These are phyloP conservation scores for Hydrocynus forskahlii DNA, from an alignment of 2,797 vertebrate species.

Conservation along the genomic window DNA sequence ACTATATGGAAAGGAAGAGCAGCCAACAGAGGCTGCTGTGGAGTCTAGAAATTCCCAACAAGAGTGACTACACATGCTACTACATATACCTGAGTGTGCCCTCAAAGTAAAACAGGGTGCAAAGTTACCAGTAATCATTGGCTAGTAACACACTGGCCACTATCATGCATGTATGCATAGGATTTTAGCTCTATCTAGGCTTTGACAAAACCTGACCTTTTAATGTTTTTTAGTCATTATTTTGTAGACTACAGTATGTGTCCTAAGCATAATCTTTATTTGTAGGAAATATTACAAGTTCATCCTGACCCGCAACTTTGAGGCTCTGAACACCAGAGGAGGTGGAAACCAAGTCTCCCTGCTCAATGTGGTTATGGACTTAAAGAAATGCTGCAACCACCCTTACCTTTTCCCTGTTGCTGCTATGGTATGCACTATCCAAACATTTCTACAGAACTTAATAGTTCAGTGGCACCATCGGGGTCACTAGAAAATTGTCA, in stretches of 20 bases:
- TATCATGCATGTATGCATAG: neutral
- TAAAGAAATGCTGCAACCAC: constrained; percentile 99
- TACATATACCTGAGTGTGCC: too few species aligned
- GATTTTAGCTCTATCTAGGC: neutral
- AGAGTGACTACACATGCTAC: too few species aligned
- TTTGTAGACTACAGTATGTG: neutral
- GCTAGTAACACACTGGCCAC: too few species aligned
- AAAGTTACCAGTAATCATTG: too few species aligned
- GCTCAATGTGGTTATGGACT: constrained; percentile 97
- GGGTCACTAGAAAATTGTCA: neutral
- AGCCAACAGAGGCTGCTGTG: too few species aligned
- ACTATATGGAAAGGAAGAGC: too few species aligned
- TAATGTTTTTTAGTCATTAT: neutral
- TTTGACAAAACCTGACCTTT: neutral
- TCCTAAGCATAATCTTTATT: neutral
- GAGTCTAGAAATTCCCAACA: too few species aligned
- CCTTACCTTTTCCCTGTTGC: constrained; percentile 97
- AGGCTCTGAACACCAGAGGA: constrained; percentile 94
- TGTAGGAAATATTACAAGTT: constrained; percentile 97
- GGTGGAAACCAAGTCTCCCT: constrained; percentile 97
- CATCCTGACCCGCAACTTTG: constrained; percentile 96
- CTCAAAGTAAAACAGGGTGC: too few species aligned
- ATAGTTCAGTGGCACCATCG: neutral
- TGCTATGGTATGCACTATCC: constrained; percentile 85
- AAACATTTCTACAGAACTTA: neutral